A percentile compares a stretch with the other conserved stretches of the same genome.
Conservation (phyloP, 2,797 vertebrate genomes). For the Potorous gilbertii region DNA sequence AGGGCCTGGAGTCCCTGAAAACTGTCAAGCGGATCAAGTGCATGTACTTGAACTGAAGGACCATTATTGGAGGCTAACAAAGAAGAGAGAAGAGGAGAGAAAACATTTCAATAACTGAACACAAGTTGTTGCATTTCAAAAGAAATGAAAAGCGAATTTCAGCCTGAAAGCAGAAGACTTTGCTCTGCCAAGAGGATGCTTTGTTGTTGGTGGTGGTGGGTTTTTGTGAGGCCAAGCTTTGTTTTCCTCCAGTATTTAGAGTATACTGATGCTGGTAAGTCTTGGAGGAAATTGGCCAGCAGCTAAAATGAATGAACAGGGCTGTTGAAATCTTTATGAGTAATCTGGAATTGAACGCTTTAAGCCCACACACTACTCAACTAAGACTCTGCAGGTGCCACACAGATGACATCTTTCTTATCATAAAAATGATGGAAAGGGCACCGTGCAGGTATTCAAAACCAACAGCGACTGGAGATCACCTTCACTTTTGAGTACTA, state of each 20-base stretch:
- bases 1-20: neutral
- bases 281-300: conserved; percentile 65
- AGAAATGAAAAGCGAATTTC: conserved; percentile 34
- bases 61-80: neutral
- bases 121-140: conserved; percentile 50
- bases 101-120: conserved; percentile 8
- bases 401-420: conserved; percentile 72
- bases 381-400: conserved; percentile 68
- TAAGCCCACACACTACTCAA: conserved; percentile 77
- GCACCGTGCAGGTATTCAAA: conserved; percentile 66
- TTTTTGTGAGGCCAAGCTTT: conserved; percentile 31
- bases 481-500: conserved; percentile 62
- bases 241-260: conserved; percentile 46
- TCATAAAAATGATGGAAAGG: conserved; percentile 79
- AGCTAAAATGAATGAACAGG: conserved; percentile 67
- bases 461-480: conserved; percentile 69
- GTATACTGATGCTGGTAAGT: conserved; percentile 3
- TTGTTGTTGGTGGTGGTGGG: neutral
- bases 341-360: conserved; percentile 75
- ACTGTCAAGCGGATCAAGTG: conserved; percentile 16
- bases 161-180: conserved; percentile 1
- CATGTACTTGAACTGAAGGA: neutral
- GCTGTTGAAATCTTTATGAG: conserved; percentile 63
- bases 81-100: neutral
- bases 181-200: conserved; percentile 51